Conservation (phyloP, 1,140 invertebrate genomes). For the Macrosteles quadrilineatus region DNA sequence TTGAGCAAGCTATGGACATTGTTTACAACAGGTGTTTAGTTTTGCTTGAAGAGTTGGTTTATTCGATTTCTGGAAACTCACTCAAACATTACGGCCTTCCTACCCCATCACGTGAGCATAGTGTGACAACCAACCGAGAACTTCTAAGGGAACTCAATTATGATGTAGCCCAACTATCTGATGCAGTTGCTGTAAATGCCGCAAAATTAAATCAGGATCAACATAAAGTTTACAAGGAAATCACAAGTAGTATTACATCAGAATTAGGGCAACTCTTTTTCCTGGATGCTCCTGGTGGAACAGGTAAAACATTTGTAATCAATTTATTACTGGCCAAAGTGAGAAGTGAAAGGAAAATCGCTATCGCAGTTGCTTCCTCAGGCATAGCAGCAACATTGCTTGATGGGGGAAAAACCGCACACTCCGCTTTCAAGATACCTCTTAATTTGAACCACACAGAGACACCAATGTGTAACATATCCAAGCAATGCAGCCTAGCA, state of each 20-base stretch:
- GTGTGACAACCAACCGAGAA: background rate
- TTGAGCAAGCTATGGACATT: background rate
- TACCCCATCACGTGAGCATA: background rate
- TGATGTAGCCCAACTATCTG: background rate
- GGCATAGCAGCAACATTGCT: conserved; percentile 50
- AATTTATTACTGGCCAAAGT: conserved; percentile 39
- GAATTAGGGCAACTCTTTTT: conserved; percentile 38
- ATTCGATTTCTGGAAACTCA: background rate
- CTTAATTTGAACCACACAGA: conserved; percentile 40
- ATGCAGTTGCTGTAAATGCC: background rate
- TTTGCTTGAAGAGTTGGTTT: conserved; percentile 3
- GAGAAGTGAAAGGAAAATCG: conserved; percentile 39
- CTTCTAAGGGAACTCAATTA: background rate
- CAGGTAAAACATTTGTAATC: conserved; percentile 42
- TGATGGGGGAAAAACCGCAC: conserved; percentile 47
- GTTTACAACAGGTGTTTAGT: background rate
- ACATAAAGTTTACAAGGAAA: conserved; percentile 4
- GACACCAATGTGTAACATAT: conserved; percentile 41
- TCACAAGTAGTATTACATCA: conserved; percentile 3
- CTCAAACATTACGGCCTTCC: conserved; percentile 3
- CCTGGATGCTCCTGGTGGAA: conserved; percentile 46
- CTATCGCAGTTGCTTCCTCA: conserved; percentile 49
- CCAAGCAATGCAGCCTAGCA: conserved; percentile 36
- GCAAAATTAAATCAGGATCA: conserved; percentile 17
- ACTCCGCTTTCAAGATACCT: conserved; percentile 50